These are phyloP conservation scores for Montipora efflorescens DNA, from an alignment of 64 coral and sea anemone species.

Conservation along the genomic window DNA sequence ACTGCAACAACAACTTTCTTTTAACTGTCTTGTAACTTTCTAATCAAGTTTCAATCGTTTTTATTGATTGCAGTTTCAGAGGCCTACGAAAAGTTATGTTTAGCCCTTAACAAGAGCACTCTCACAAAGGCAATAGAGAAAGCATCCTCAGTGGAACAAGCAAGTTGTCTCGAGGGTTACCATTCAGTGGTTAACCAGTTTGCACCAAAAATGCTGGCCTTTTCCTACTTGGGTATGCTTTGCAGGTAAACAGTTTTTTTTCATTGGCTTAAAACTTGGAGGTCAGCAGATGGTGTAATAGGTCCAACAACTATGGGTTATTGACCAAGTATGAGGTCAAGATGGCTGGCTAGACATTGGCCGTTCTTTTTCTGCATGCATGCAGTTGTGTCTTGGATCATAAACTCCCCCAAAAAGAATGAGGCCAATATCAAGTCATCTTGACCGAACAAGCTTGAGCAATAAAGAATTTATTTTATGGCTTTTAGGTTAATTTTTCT, in stretches of 20 bases:
- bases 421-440: no score
- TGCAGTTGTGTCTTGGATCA: no score
- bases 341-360: no score
- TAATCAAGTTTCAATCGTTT: no score
- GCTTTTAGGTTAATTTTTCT: no score
- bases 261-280: no score
- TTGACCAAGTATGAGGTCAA: no score
- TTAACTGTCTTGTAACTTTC: no score
- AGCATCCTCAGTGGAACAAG: conserved; percentile 57
- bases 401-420: no score
- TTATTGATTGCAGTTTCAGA: conserved; percentile 58
- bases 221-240: conserved; percentile 23
- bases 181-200: conserved; percentile 46
- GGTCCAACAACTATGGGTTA: neutral
- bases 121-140: conserved; percentile 46
- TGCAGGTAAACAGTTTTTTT: conserved; percentile 25
- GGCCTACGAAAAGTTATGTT: conserved; percentile 53
- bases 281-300: neutral
- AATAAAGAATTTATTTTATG: no score
- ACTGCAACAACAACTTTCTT: neutral
- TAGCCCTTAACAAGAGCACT: conserved; percentile 35
- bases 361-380: no score
- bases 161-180: conserved; percentile 12
- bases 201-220: conserved; percentile 35
- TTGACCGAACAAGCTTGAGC: no score